A percentile compares a stretch with the other conserved stretches of the same genome.
These are phyloP conservation scores for Himalopsyche tibetana DNA, from an alignment of 2,888 invertebrate genomes.

Conservation along the genomic window DNA sequence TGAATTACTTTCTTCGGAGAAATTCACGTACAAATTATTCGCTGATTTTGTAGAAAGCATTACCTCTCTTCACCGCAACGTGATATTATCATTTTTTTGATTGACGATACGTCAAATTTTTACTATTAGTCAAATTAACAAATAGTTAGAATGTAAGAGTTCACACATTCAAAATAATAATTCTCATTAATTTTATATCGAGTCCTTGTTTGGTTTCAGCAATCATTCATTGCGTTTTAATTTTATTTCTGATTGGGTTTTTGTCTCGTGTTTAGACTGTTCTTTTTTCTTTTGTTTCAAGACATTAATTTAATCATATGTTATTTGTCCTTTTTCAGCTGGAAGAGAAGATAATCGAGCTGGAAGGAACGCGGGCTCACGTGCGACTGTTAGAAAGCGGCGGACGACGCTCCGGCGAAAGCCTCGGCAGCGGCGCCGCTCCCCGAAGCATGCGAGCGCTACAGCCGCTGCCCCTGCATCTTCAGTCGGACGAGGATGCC, in stretches of 20 bases:
- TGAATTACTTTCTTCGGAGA: conserved; percentile 46
- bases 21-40: conserved; percentile 20
- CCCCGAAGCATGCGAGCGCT: conserved; percentile 73
- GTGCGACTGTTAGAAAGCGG: conserved; percentile 83
- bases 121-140: too few relatives aligned
- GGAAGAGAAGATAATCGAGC: conserved; percentile 88
- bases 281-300: too few relatives aligned
- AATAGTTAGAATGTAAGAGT: too few relatives aligned
- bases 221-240: too few relatives aligned
- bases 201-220: too few relatives aligned
- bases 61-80: not conserved
- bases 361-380: conserved; percentile 88
- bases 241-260: too few relatives aligned
- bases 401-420: conserved; percentile 68
- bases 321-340: conserved; percentile 75
- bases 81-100: not conserved
- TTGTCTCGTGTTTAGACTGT: too few relatives aligned
- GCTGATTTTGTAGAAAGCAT: conserved; percentile 15
- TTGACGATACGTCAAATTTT: not conserved
- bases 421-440: conserved; percentile 71
- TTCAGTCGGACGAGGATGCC: conserved; percentile 75
- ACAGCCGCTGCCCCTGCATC: conserved; percentile 75
- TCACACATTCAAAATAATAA: too few relatives aligned
- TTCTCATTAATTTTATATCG: too few relatives aligned
- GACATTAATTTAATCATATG: not conserved